Percentiles rank a stretch among this genome's conserved stretches.
These are phyloP conservation scores for Xestia rhomboidea DNA, from an alignment of 2,888 invertebrate species.

Conservation along the genomic window DNA sequence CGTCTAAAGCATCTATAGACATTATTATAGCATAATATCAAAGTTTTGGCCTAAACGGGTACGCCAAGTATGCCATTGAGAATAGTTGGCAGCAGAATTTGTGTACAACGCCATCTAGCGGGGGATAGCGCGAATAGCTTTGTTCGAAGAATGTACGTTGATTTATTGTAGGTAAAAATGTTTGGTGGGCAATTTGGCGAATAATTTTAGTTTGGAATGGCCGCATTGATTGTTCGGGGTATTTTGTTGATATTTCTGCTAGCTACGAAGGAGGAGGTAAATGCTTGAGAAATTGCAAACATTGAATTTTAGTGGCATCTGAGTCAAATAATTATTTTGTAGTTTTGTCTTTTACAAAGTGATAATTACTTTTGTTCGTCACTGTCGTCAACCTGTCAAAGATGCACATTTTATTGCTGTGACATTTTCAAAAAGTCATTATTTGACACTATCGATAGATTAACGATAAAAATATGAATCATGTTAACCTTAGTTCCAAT, in stretches of 20 bases:
- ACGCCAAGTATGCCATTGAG: constrained; percentile 70
- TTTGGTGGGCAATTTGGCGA: constrained; percentile 53
- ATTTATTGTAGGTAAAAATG: constrained; percentile 71
- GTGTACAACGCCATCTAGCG: constrained; percentile 80
- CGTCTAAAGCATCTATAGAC: constrained; percentile 65
- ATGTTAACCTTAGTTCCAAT: not conserved
- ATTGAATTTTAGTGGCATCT: not conserved
- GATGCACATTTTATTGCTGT: not conserved
- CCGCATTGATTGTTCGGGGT: constrained; percentile 54
- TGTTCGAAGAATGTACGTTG: constrained; percentile 59
- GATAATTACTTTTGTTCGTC: not conserved
- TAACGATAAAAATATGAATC: not conserved
- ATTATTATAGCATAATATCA: constrained; percentile 82
- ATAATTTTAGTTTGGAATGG: constrained; percentile 55
- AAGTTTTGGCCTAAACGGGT: constrained; percentile 69
- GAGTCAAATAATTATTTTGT: not conserved
- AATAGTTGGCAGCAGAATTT: constrained; percentile 76
- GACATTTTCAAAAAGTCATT: too few relatives aligned
- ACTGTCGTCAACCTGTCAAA: not conserved
- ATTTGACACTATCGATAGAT: too few relatives aligned
- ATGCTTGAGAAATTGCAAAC: not conserved
- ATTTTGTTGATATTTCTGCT: constrained; percentile 36
- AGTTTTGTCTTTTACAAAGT: not conserved
- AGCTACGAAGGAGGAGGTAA: not conserved
- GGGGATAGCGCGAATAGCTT: constrained; percentile 72